Conservation (phyloP, 2,797 vertebrate genomes). For the Crocidura indochinensis region DNA sequence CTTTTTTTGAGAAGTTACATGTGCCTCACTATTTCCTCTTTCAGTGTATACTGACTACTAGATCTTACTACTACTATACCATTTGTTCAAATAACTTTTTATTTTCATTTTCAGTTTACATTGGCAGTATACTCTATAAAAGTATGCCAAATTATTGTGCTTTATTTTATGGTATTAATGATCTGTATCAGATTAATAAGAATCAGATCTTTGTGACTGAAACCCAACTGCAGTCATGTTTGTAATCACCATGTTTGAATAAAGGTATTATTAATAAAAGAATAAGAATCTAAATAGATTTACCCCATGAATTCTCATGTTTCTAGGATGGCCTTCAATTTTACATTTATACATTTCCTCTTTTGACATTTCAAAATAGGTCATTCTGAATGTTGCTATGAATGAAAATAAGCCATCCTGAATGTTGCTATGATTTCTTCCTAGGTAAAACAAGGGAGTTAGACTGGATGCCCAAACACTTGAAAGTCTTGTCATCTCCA, state of each 20-base stretch:
- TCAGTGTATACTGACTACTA: not conserved
- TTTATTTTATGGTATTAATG: not conserved
- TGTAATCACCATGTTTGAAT: too few species aligned
- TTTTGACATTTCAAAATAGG: too few species aligned
- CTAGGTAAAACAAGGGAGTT: not conserved
- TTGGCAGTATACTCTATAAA: not conserved
- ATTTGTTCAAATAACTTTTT: not conserved
- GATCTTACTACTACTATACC: not conserved
- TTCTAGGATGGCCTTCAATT: not conserved
- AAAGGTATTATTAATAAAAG: not conserved
- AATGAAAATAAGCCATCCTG: too few species aligned
- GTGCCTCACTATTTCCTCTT: not conserved
- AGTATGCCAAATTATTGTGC: not conserved
- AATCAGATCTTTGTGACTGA: not conserved
- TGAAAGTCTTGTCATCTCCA: not conserved
- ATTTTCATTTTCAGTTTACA: not conserved
- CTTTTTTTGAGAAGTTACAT: conserved; percentile 26
- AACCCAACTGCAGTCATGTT: too few species aligned
- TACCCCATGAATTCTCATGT: not conserved
- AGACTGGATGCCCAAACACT: not conserved
- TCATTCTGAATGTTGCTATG: too few species aligned
- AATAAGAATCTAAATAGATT: not conserved
- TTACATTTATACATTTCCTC: too few species aligned
- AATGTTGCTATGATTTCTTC: not conserved
- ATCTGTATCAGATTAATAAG: not conserved